Evolutionary conservation across 2,888 invertebrate genomes (phyloP).

Genomic region (Drosophila emarginata): DNA sequence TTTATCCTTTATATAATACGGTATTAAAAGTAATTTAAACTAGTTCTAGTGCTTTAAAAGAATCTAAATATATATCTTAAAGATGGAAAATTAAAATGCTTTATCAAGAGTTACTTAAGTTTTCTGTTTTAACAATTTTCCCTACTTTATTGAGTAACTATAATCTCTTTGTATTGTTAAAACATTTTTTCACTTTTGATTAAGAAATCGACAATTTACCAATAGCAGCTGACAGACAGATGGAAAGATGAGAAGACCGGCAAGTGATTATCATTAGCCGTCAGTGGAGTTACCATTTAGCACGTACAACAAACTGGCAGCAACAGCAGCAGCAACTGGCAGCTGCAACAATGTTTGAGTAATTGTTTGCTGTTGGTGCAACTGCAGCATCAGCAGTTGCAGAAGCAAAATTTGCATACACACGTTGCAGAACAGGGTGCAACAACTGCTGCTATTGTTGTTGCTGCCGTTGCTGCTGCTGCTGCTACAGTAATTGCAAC

Average conservation of each 20-base stretch:
- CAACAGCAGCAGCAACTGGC: slow-evolving; percentile 38
- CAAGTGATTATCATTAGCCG: slow-evolving; percentile 74
- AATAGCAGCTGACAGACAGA: not conserved
- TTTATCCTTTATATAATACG: too few relatives aligned
- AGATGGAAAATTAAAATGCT: too few relatives aligned
- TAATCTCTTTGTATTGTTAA: not conserved
- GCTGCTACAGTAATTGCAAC: slow-evolving; percentile 76
- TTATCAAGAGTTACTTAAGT: too few relatives aligned
- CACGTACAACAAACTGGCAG: slow-evolving; percentile 61
- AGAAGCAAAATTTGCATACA: slow-evolving; percentile 67
- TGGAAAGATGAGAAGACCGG: slow-evolving; percentile 23
- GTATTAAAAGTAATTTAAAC: too few relatives aligned
- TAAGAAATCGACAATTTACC: slow-evolving; percentile 16
- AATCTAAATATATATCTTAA: too few relatives aligned
- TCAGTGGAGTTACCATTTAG: slow-evolving; percentile 68
- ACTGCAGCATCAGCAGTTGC: slow-evolving; percentile 44
- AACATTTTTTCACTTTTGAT: not conserved
- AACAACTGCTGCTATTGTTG: slow-evolving; percentile 5
- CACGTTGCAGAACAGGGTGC: slow-evolving; percentile 22
- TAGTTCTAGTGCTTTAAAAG: too few relatives aligned
- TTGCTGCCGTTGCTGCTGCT: slow-evolving; percentile 50
- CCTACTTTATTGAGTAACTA: not conserved
- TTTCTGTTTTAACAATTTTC: not conserved
- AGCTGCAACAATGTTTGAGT: slow-evolving; percentile 73
- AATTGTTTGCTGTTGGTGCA: slow-evolving; percentile 65